phyloP scores from a whole-genome alignment of 2,888 invertebrate species.

The Lithophane leautieri region DNA sequence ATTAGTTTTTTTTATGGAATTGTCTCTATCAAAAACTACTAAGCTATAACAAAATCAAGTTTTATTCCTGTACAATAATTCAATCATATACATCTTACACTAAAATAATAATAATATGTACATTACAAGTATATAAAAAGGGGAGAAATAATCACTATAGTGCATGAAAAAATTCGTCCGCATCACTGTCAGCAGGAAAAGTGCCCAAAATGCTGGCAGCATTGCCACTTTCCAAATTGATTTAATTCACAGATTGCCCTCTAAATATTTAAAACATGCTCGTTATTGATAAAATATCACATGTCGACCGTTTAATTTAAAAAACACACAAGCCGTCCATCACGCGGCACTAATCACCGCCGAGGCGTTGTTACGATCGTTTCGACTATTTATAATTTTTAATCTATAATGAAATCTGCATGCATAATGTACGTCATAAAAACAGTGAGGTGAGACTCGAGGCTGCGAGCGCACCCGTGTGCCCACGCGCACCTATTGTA shows the following conservation, averaged over 20 bases:
- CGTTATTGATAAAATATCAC: constrained; percentile 64
- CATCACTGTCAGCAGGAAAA: constrained; percentile 5
- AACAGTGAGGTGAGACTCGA: constrained; percentile 73
- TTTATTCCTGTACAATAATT: no score
- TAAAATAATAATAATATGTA: no score
- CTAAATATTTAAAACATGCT: constrained; percentile 56
- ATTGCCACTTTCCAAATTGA: constrained; percentile 36
- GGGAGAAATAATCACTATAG: no score
- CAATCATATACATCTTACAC: no score
- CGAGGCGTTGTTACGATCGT: constrained; percentile 71
- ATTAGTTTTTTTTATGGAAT: no score
- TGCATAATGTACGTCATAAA: constrained; percentile 75
- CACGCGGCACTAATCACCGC: constrained; percentile 57
- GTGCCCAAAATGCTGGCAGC: no score
- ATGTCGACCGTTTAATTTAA: constrained; percentile 55
- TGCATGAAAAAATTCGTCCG: no score
- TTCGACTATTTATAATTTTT: constrained; percentile 79
- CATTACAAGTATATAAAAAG: no score
- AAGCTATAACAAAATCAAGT: no score
- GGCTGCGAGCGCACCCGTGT: constrained; percentile 76
- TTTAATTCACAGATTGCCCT: constrained; percentile 38
- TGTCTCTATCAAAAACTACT: no score
- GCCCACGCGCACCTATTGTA: constrained; percentile 83
- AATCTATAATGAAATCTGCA: constrained; percentile 82
- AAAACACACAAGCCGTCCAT: constrained; percentile 64